These are phyloP conservation scores for Eristalis intricaria DNA, from an alignment of 2,888 invertebrate species.

Conservation along the genomic window DNA sequence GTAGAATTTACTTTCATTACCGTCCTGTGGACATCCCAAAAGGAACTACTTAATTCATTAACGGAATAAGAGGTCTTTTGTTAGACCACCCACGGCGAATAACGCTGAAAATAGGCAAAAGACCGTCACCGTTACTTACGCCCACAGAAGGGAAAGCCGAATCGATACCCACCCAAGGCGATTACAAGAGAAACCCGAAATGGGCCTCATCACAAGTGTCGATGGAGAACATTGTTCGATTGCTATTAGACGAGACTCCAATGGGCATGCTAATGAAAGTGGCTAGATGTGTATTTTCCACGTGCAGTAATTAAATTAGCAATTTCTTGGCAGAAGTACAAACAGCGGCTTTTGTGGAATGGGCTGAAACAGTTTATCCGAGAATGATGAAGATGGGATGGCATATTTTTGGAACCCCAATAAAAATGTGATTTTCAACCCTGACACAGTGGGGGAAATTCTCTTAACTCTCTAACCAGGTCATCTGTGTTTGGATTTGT, in stretches of 20 bases:
- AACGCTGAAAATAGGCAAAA: neutral
- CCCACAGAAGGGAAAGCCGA: constrained; percentile 2
- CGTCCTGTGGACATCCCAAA: neutral
- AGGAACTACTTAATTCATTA: neutral
- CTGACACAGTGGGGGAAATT: too few species aligned
- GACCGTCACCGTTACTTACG: neutral
- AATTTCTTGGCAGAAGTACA: neutral
- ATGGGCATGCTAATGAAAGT: neutral
- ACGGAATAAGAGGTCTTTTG: neutral
- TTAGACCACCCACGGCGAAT: neutral
- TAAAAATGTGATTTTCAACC: too few species aligned
- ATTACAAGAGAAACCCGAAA: neutral
- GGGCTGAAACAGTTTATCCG: neutral
- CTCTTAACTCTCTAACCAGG: too few species aligned
- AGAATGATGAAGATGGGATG: too few species aligned
- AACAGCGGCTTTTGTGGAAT: neutral
- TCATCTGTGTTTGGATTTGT: too few species aligned
- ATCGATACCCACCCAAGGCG: constrained; percentile 17
- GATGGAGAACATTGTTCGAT: neutral
- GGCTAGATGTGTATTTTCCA: neutral
- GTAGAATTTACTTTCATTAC: neutral
- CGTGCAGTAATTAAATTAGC: neutral
- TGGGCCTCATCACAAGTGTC: neutral
- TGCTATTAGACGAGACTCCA: neutral
- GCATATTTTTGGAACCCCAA: too few species aligned